Base-by-base conservation (phyloP, 2,113 vertebrate species). In the Neodontobutis hainanensis region DNA sequence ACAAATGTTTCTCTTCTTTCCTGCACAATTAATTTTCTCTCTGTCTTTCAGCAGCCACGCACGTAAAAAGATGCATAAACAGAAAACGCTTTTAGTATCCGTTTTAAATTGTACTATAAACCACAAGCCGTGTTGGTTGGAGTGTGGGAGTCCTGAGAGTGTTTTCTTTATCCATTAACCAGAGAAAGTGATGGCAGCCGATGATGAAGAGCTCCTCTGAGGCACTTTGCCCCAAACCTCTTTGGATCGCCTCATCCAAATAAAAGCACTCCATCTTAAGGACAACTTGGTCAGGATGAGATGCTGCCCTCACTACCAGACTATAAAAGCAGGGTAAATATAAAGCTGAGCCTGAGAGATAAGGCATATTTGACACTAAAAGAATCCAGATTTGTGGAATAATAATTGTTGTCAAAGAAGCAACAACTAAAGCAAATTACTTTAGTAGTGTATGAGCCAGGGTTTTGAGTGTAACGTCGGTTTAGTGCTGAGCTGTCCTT, bases 121-220 rank as follows among this genome's bases (percentile, higher is more conserved):
- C n/a, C 5, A 2, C 40, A 66, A 52, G 61, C 35, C 42, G n/a
- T 5, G 14, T 42, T 46, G 68, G 12, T 42, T 56, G 3, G 32
- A n/a, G 55, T 47, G 55, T 68, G 44, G 74, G 42, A 63, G 63
- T 59, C 62, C 70, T 45, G 14, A 63, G 62, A 55, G 60, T 66
- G 53, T 79, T 77, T 78, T 73, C 51, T 73, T 68, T 62, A 82
- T 63, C 75, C 66, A 73, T 83, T 82, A 78, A 81, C 69, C 47
- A 66, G 77, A 60, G 40, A 75, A 80, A 70, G 55, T 71, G 61
- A 51, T 56, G 67, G 62, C 16, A 50, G 68, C 40, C 36, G 27
- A 67, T 73, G 77, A 85, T 82, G 48, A 72, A 85, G 48, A 69
- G 61, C 70, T 72, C 64, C 70, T 49, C 46, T 19, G 69, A 75